Percentiles rank a stretch among this genome's conserved stretches.
Conservation (phyloP, 2,113 vertebrate species). For the Smithornis capensis region DNA sequence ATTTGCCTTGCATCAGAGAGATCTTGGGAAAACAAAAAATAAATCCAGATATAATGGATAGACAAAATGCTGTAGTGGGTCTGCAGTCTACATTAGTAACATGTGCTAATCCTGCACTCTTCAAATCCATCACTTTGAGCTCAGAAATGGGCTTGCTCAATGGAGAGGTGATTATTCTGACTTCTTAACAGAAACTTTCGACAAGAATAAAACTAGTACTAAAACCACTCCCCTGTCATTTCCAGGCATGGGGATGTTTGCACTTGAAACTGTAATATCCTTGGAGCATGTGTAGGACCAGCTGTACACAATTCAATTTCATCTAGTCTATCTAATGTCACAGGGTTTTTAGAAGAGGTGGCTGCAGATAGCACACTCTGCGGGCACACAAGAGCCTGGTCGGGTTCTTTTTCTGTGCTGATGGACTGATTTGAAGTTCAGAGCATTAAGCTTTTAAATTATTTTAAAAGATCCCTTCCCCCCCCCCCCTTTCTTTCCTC, state of each 20-base stretch:
- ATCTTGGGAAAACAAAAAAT: neutral
- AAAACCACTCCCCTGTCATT: neutral
- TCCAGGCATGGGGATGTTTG: fast-evolving
- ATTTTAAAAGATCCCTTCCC: neutral
- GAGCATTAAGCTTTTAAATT: neutral
- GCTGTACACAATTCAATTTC: fast-evolving
- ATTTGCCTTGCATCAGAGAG: neutral
- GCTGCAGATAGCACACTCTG: neutral
- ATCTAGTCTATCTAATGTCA: neutral
- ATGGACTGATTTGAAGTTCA: neutral
- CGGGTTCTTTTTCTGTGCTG: neutral
- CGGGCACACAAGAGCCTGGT: fast-evolving
- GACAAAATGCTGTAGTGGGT: neutral
- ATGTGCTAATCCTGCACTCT: neutral
- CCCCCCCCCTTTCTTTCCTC: too few relatives aligned
- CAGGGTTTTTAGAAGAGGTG: neutral
- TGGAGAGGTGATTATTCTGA: neutral
- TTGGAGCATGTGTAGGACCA: neutral
- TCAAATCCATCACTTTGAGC: neutral
- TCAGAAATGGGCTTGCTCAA: neutral
- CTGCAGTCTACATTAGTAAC: neutral
- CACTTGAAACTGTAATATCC: neutral
- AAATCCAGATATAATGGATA: neutral
- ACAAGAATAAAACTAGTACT: neutral
- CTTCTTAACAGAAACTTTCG: neutral